Evolutionary conservation across 1,140 invertebrate species (phyloP).

Genomic region (Druon quercuslanigerum): DNA sequence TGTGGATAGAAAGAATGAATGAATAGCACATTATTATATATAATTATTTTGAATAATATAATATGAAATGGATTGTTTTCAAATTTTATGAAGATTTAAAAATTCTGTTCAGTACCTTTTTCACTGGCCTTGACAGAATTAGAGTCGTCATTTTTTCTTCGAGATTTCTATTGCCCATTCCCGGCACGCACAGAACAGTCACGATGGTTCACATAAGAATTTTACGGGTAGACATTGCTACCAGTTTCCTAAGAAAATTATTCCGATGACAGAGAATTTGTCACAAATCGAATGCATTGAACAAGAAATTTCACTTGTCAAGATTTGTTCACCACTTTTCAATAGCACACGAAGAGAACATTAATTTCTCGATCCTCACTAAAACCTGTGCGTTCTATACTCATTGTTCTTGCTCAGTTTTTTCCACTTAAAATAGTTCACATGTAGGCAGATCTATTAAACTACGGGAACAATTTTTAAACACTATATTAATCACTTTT

Average conservation of each 20-base stretch:
- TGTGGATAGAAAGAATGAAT: no score
- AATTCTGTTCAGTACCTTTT: conserved; percentile 50
- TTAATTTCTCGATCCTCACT: no score
- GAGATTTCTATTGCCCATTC: conserved; percentile 18
- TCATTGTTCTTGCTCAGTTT: no score
- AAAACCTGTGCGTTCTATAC: no score
- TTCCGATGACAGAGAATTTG: background rate
- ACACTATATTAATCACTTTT: no score
- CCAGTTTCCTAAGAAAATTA: background rate
- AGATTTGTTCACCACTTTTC: no score
- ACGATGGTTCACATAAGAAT: conserved; percentile 13
- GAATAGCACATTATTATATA: no score
- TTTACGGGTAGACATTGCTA: background rate
- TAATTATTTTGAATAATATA: conserved; percentile 10
- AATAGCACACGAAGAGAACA: no score
- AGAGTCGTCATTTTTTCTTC: conserved; percentile 41
- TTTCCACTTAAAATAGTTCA: no score
- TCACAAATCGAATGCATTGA: background rate
- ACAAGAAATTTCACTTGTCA: background rate
- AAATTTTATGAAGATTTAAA: background rate
- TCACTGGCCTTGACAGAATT: conserved; percentile 52
- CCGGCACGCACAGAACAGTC: conserved; percentile 26
- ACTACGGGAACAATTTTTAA: no score
- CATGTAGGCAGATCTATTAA: no score
- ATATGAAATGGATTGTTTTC: background rate